Conservation (phyloP, 2,797 vertebrate genomes). For the Ambastaia sidthimunki region DNA sequence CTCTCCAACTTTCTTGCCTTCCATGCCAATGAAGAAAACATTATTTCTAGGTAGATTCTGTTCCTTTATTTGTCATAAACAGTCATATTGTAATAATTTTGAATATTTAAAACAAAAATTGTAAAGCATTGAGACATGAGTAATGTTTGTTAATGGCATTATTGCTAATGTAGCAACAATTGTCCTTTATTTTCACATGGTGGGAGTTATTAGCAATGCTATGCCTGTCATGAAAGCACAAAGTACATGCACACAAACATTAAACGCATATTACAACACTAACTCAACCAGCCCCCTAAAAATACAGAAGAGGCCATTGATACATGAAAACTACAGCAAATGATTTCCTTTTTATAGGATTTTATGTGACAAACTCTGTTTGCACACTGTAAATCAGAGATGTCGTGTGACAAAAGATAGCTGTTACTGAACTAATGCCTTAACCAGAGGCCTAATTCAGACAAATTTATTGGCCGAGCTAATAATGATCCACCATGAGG, state of each 20-base stretch:
- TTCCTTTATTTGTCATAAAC: too few species aligned
- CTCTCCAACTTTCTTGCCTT: too few species aligned
- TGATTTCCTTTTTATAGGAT: constrained; percentile 66
- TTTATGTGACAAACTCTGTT: constrained; percentile 70
- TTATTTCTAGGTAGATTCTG: too few species aligned
- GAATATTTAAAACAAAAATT: too few species aligned
- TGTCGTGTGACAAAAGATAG: constrained; percentile 51
- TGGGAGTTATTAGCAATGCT: neutral
- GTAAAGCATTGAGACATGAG: too few species aligned
- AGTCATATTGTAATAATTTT: too few species aligned
- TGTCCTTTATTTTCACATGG: neutral
- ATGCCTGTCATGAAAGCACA: neutral
- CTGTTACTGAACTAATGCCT: constrained; percentile 2
- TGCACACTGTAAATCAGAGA: constrained; percentile 64
- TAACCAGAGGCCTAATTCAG: constrained; percentile 4
- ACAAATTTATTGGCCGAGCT: neutral
- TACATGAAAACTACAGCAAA: constrained; percentile 20
- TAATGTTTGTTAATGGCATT: too few species aligned
- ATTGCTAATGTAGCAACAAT: too few species aligned
- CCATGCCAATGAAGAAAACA: too few species aligned
- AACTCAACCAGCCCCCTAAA: too few species aligned
- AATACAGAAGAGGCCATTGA: too few species aligned
- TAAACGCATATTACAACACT: too few species aligned
- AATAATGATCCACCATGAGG: neutral
- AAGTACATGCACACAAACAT: neutral